These are phyloP conservation scores for Stictocephala bisonia DNA, from an alignment of 2,888 invertebrate species.

Conservation along the genomic window DNA sequence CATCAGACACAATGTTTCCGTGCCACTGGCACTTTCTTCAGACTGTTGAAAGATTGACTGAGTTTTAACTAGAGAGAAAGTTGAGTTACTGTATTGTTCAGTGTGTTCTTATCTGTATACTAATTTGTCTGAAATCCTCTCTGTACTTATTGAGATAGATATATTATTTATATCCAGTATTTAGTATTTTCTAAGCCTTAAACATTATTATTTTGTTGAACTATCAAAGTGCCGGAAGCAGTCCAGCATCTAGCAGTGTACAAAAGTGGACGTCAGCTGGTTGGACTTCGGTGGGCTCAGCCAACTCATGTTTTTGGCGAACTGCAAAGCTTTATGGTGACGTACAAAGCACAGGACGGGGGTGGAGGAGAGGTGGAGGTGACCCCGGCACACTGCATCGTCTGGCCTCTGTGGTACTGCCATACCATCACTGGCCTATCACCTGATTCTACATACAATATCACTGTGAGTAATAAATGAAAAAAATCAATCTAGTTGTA, in stretches of 20 bases:
- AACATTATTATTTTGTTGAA: background rate
- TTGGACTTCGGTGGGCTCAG: slow-evolving; percentile 35
- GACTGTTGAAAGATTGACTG: too few relatives aligned
- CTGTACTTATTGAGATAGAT: too few relatives aligned
- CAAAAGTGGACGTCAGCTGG: slow-evolving; percentile 32
- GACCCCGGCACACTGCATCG: background rate
- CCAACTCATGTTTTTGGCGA: slow-evolving; percentile 8
- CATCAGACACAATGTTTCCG: too few relatives aligned
- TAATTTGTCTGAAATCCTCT: too few relatives aligned
- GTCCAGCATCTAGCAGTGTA: slow-evolving; percentile 42
- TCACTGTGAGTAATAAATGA: slow-evolving; percentile 17
- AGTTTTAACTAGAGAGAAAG: too few relatives aligned
- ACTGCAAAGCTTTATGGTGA: slow-evolving; percentile 15
- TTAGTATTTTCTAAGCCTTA: too few relatives aligned
- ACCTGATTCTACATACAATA: slow-evolving; percentile 27
- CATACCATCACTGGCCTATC: slow-evolving; percentile 1
- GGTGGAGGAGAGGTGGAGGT: background rate
- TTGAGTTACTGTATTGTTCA: too few relatives aligned
- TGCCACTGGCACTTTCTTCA: too few relatives aligned
- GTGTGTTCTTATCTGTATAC: too few relatives aligned
- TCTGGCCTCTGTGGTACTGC: slow-evolving; percentile 37
- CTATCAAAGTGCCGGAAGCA: slow-evolving; percentile 10
- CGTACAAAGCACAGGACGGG: background rate
- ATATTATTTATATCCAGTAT: too few relatives aligned
- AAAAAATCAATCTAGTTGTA: too few relatives aligned